Base-by-base conservation (phyloP, 2,888 invertebrate genomes). In the Rhimphoctona megacephalus region DNA sequence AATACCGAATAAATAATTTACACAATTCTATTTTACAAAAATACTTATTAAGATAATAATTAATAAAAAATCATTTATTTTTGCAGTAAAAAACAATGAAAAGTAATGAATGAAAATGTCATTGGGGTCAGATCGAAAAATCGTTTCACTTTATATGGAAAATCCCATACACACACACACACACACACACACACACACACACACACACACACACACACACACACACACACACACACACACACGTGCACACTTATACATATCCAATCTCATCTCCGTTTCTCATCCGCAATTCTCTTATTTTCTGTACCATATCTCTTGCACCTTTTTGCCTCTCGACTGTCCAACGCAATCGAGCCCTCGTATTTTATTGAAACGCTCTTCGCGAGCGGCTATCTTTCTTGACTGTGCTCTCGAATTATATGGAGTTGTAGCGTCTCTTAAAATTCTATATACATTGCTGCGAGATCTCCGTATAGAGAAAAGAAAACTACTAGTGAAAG, bases 321-420 rank as follows among this genome's bases (percentile, higher is more conserved):
- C 83, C 81, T 81, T 78, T 84, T 85, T 81, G 84, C 83, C 79
- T 76, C 81, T 70, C 67, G 70, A 86, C 73, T 78, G 69, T 86
- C 86, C 81, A 69, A 81, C 67, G 81, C 81, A 74, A 81, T 74
- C 86, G 69, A 78, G 84, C 52, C 54, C 80, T 86, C 86, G 84
- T 86, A 86, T 86, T 86, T 86, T 84, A 86, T 81, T 70, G 74
- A 46, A 64, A 74, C 49, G 76, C 74, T 80, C 72, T 57, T 64
- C 77, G n/a, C 52, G 49, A n/a, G 64, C 46, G n/a, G 61, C 49
- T 57, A 43, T 73, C 79, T 49, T 30, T 67, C 70, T 76, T 49
- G 46, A 22, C 70, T 80, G 46, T 54, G 22, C 25, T 69, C 77
- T 61, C 49, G 33, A 17, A 36, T 22, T 36, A 49, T 69, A 69